Percentiles rank a stretch among this genome's conserved stretches.
Evolutionary conservation across 1,140 invertebrate species (phyloP).

Genomic region (Nylanderia fulva): DNA sequence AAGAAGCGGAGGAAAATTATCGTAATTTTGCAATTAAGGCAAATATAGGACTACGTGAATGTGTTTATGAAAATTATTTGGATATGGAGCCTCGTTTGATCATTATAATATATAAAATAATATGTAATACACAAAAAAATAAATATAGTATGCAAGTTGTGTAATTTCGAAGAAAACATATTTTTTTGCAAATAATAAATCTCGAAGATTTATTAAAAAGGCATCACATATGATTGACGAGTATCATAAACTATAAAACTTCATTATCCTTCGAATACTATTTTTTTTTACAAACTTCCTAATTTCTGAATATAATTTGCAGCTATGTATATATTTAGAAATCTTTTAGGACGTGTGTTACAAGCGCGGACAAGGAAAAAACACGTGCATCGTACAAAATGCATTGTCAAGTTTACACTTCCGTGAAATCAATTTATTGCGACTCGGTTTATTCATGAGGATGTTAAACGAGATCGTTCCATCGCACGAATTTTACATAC

Average conservation of each 20-base stretch:
- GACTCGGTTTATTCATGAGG: not conserved
- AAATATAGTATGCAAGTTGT: not conserved
- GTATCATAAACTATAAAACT: not conserved
- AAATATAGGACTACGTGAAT: slow-evolving; percentile 21
- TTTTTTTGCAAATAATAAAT: not conserved
- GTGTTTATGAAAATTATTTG: slow-evolving; percentile 52
- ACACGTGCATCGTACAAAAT: not conserved
- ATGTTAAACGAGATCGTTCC: slow-evolving; percentile 24
- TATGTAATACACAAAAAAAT: not conserved
- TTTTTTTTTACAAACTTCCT: not conserved
- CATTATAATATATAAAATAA: too few species aligned
- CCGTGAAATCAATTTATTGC: slow-evolving; percentile 1
- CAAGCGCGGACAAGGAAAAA: not conserved
- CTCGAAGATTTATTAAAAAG: too few species aligned
- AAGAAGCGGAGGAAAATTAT: not conserved
- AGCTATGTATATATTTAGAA: not conserved
- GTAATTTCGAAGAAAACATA: not conserved
- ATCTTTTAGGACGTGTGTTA: not conserved
- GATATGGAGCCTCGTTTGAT: not conserved
- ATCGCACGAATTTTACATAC: slow-evolving; percentile 32
- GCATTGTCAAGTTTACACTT: not conserved
- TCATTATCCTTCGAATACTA: not conserved
- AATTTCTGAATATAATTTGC: not conserved
- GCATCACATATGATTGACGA: not conserved
- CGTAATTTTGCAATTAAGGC: not conserved